Base-by-base conservation (phyloP, 2,113 vertebrate species). In the Oreochromis niloticus region DNA sequence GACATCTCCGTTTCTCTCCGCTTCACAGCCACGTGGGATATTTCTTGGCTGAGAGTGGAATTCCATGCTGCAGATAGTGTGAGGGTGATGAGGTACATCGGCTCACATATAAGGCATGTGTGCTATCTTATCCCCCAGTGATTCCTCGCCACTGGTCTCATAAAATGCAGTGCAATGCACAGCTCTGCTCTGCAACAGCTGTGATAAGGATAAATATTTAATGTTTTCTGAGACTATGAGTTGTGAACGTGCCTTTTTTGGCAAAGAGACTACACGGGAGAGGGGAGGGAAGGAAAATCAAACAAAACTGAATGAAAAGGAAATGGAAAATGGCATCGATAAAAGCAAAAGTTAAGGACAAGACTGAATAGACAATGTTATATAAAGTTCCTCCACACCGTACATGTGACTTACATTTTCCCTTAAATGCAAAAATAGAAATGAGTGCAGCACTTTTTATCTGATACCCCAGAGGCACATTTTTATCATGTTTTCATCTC, bases 121-220 rank as follows among this genome's bases (percentile, higher is more conserved):
- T 36, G 55, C 80, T 80, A 87, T 85, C 89, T 90, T n/a, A 12
- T 48, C 79, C 54, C 22, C 55, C 24, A 39, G 81, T 86, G 71
- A 81, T 68, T 86, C 46, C 24, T 82, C 8, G 3, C 7, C 7
- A 3, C 80, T 48, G 1, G 30, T 57, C 5, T 83, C 66, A 68
- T 78, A 54, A 85, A 87, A 90, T 68, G 79, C 41, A 86, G 82
- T 88, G 83, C 16, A 24, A 82, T 32, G 24, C 4, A 4, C 34
- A 32, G n/a, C 34, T 84, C 50, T 63, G 87, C 30, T 82, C 39
- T 43, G 41, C 55, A 48, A 87, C 82, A 89, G 54, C 80, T 78
- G 85, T 75, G 88, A 95, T 91, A 86, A 93, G 80, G 41, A 87
- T 81, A 73, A 84, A 90, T 86, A 90, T 86, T 82, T 82, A 7